A percentile compares a stretch with the other conserved stretches of the same genome.
phyloP scores from a whole-genome alignment of 2,797 vertebrate genomes.

The Spheniscus humboldti region DNA sequence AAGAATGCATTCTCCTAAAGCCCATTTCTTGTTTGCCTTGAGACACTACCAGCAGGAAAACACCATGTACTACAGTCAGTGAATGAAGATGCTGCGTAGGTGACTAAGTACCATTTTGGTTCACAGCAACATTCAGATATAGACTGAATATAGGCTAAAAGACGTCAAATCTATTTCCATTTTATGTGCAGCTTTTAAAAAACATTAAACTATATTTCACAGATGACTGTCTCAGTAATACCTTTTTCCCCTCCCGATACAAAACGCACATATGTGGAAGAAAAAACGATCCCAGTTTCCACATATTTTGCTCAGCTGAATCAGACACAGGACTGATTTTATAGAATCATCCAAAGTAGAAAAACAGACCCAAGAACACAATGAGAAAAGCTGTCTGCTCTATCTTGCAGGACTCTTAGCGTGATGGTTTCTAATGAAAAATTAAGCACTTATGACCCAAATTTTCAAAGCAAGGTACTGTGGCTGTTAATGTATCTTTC shows the following conservation, averaged over 20 bases:
- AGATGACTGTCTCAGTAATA: background rate
- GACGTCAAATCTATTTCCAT: background rate
- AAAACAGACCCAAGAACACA: constrained; percentile 16
- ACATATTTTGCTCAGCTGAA: background rate
- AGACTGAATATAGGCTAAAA: background rate
- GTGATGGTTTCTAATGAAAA: background rate
- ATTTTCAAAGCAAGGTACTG: background rate
- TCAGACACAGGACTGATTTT: background rate
- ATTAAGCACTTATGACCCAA: background rate
- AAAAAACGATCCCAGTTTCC: background rate
- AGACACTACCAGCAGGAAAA: constrained; percentile 29
- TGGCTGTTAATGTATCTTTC: background rate
- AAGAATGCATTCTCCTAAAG: constrained; percentile 21
- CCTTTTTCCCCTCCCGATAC: background rate
- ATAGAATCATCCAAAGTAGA: background rate
- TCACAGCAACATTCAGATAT: background rate
- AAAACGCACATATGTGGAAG: background rate
- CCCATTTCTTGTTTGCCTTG: background rate
- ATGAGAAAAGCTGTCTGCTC: background rate
- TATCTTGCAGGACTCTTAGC: background rate
- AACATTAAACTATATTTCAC: background rate
- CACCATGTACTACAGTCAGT: background rate
- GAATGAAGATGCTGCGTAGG: constrained; percentile 31
- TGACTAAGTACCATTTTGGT: constrained; percentile 54
- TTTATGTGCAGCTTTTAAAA: background rate